Base-by-base conservation (phyloP, 2,797 vertebrate genomes). In the Benthosema pterotum region DNA sequence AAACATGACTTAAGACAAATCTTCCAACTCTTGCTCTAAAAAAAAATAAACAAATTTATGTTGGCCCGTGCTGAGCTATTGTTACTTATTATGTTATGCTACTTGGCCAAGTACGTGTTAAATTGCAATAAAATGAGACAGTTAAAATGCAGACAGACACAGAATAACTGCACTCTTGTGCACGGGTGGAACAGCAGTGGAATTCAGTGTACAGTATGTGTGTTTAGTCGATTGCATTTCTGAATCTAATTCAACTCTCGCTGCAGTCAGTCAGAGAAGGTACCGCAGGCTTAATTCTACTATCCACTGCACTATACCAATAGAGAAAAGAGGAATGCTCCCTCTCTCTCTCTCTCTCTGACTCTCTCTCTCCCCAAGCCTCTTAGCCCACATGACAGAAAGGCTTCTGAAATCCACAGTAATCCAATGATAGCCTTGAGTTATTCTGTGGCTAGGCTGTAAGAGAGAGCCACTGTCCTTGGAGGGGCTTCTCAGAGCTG, bases 361-460 rank as follows among this genome's bases (percentile, higher is more conserved):
- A 7, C 32, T 32, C 32, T 32, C 52, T 45, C 58, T 32, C 18
- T 19, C 42, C 52, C 42, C 60, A 61, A 53, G 28, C 67, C 57
- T 54, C 57, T 66, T 45, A 59, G 56, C 50, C 60, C 42, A 46
- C 45, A 48, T 69, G 69, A 56, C 67, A 60, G 48, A 50, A 57
- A 62, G 55, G 49, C 52, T 19, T 50, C 42, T 47, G 55, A 55
- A 72, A 69, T 42, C 54, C 52, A 45, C 48, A 52, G 62, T 78
- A 79, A 82, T 82, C 65, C 74, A 75, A 67, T 79, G 70, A 77
- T 63, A 77, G 64, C 67, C 69, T 61, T 57, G 52, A 67, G 71
- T 56, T 56, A 67, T 60, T 78, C 52, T 65, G 56, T 46, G 53
- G 57, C 65, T 63, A 18, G 9, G 60, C 38, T 57, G 48, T 67